phyloP scores from a whole-genome alignment of 2,797 vertebrate genomes.

The Enteromius anoplus region DNA sequence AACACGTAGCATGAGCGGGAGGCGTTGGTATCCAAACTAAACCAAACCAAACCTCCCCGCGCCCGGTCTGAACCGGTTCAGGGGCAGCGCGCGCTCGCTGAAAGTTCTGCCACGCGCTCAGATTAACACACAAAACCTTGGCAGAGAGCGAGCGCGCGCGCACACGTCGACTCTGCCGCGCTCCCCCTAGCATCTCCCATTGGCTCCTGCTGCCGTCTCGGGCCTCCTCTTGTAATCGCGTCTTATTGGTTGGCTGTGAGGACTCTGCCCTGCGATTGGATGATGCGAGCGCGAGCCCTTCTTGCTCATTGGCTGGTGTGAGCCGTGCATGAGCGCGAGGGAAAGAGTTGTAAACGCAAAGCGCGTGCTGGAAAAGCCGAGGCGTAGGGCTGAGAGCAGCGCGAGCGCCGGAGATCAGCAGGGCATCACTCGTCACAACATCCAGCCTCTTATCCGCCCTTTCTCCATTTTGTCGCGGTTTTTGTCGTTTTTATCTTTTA shows the following conservation, averaged over 20 bases:
- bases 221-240: conserved; percentile 63
- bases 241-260: conserved; percentile 59
- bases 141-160: conserved; percentile 42
- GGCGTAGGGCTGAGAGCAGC: conserved; percentile 68
- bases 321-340: conserved; percentile 64
- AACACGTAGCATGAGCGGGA: conserved; percentile 55
- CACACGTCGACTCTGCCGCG: conserved; percentile 27
- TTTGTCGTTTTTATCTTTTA: conserved; percentile 55
- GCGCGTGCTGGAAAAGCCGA: conserved; percentile 68
- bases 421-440: conserved; percentile 35
- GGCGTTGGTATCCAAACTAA: conserved; percentile 59
- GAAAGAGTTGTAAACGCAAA: conserved; percentile 77
- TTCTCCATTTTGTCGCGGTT: conserved; percentile 55
- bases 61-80: conserved; percentile 85
- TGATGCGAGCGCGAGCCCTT: neutral
- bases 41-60: conserved; percentile 66
- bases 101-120: conserved; percentile 64
- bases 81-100: conserved; percentile 67
- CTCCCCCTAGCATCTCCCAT: conserved; percentile 53
- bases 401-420: conserved; percentile 76
- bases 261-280: conserved; percentile 66
- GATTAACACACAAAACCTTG: conserved; percentile 42
- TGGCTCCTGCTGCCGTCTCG: conserved; percentile 56
- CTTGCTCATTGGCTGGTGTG: conserved; percentile 59
- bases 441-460: conserved; percentile 37